Percentiles rank a stretch among this genome's conserved stretches.
These are phyloP conservation scores for Tyrannus savana DNA, from an alignment of 2,113 vertebrate species.

Conservation along the genomic window DNA sequence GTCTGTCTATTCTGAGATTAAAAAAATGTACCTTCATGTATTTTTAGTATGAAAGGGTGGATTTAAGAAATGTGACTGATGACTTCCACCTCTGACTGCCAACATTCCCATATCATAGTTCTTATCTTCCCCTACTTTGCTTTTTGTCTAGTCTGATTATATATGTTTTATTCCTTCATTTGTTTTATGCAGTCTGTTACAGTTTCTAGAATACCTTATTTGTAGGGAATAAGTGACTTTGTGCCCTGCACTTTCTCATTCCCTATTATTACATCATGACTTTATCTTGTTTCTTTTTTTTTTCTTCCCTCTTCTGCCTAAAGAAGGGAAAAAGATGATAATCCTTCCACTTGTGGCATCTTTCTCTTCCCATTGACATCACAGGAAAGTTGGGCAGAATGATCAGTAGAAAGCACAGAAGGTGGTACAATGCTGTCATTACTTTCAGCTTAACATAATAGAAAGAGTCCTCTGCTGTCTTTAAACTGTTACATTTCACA, in stretches of 20 bases:
- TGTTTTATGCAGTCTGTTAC: neutral
- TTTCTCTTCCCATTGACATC: neutral
- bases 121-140: neutral
- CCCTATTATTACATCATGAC: slow-evolving; percentile 17
- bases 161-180: slow-evolving; percentile 3
- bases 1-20: slow-evolving; percentile 19
- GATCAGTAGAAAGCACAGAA: neutral
- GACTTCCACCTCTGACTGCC: slow-evolving; percentile 45
- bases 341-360: neutral
- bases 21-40: neutral
- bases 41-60: slow-evolving; percentile 44
- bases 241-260: slow-evolving; percentile 24
- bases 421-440: neutral
- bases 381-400: neutral
- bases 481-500: slow-evolving; percentile 2
- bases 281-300: neutral
- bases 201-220: slow-evolving; percentile 17
- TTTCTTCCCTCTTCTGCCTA: neutral
- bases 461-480: slow-evolving; percentile 6
- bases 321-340: slow-evolving; percentile 6
- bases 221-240: slow-evolving; percentile 34
- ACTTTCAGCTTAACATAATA: slow-evolving; percentile 1
- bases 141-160: slow-evolving; percentile 8
- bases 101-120: slow-evolving; percentile 27
- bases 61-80: slow-evolving; percentile 40